phyloP scores from a whole-genome alignment of 2,888 invertebrate genomes.

The Drosophila histrio region DNA sequence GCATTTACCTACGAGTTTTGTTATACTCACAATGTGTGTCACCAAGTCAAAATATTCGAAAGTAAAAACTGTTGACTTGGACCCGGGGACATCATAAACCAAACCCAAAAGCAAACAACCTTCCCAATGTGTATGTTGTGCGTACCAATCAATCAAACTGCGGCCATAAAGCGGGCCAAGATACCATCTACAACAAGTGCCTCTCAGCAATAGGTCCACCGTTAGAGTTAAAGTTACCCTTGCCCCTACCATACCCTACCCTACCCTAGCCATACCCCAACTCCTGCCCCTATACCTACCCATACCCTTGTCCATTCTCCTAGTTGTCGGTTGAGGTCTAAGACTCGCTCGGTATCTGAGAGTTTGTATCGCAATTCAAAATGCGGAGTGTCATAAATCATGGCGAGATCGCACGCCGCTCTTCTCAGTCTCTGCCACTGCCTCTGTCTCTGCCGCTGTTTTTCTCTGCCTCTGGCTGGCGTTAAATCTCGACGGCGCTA shows the following conservation, averaged over 20 bases:
- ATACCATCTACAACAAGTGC: conserved; percentile 63
- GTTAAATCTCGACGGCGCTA: conserved; percentile 36
- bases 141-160: conserved; percentile 67
- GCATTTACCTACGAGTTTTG: background rate
- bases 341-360: conserved; percentile 31
- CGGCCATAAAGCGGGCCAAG: conserved; percentile 31
- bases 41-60: conserved; percentile 42
- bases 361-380: conserved; percentile 42
- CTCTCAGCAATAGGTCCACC: conserved; percentile 12
- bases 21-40: conserved; percentile 32
- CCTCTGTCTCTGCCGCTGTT: background rate
- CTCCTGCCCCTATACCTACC: background rate
- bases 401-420: conserved; percentile 45
- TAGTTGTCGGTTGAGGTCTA: conserved; percentile 8
- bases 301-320: background rate
- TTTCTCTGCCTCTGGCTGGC: background rate
- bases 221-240: too few relatives aligned
- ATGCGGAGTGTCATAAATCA: conserved; percentile 59
- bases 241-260: background rate
- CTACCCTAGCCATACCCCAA: background rate
- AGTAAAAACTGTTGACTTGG: conserved; percentile 35
- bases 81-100: conserved; percentile 22
- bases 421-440: background rate
- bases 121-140: conserved; percentile 11
- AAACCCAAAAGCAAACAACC: conserved; percentile 38